Conservation (phyloP, 2,888 invertebrate species). For the Papilio elwesi region DNA sequence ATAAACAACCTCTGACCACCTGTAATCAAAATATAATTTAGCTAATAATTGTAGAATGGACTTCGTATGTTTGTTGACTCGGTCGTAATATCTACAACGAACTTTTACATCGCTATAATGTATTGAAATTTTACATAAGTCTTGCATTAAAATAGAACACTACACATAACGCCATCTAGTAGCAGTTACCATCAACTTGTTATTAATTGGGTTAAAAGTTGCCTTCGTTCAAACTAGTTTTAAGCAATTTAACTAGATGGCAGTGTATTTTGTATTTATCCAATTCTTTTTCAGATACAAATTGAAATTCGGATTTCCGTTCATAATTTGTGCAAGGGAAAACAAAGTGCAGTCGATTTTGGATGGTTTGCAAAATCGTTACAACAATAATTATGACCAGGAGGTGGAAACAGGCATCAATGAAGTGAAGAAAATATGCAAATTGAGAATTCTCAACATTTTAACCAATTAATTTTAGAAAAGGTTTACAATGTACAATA, state of each 20-base stretch:
- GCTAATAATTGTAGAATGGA: background rate
- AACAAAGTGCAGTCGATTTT: slow-evolving; percentile 85
- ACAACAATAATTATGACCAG: slow-evolving; percentile 77
- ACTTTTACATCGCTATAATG: too few species aligned
- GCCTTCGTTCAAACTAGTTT: background rate
- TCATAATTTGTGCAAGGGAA: slow-evolving; percentile 87
- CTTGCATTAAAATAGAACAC: background rate
- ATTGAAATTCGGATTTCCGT: slow-evolving; percentile 87
- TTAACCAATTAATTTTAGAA: slow-evolving; percentile 54
- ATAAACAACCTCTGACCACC: too few species aligned
- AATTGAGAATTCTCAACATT: slow-evolving; percentile 83
- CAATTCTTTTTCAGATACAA: slow-evolving; percentile 79
- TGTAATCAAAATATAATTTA: too few species aligned
- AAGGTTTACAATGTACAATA: background rate
- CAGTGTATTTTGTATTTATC: background rate
- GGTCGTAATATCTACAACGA: too few species aligned
- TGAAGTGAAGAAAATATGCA: slow-evolving; percentile 88
- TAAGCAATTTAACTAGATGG: background rate
- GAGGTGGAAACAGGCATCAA: slow-evolving; percentile 85
- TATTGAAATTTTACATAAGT: background rate
- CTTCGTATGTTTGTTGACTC: too few species aligned
- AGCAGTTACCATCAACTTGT: background rate
- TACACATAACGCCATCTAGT: slow-evolving; percentile 2
- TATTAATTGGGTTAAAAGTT: background rate
- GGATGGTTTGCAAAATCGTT: slow-evolving; percentile 79